These are phyloP conservation scores for Brachypterus glaber DNA, from an alignment of 2,888 invertebrate genomes.

Conservation along the genomic window DNA sequence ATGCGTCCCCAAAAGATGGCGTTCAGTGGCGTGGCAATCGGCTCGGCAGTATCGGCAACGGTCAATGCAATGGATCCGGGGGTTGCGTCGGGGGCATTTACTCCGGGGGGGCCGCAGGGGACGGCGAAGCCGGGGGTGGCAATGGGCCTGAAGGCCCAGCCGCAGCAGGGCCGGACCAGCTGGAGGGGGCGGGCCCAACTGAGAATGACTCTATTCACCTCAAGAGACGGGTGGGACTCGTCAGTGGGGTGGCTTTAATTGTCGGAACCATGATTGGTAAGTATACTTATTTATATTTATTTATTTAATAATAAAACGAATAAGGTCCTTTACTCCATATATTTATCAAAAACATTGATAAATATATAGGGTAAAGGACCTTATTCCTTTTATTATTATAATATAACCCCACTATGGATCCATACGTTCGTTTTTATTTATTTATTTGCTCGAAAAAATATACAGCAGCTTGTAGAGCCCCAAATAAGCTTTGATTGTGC, in stretches of 20 bases:
- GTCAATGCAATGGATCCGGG: slow-evolving; percentile 31
- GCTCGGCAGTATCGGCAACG: slow-evolving; percentile 35
- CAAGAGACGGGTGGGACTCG: slow-evolving; percentile 98
- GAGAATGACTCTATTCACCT: slow-evolving; percentile 96
- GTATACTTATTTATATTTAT: slow-evolving; percentile 23
- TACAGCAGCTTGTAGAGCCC: too few relatives aligned
- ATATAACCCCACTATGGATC: too few relatives aligned
- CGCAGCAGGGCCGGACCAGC: slow-evolving; percentile 51
- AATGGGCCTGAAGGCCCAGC: slow-evolving; percentile 41
- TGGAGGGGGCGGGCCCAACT: slow-evolving; percentile 85
- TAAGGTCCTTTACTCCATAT: too few relatives aligned
- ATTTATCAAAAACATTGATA: too few relatives aligned
- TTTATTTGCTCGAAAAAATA: too few relatives aligned
- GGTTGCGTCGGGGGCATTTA: slow-evolving; percentile 40
- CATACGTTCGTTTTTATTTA: too few relatives aligned
- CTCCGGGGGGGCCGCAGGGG: slow-evolving; percentile 45
- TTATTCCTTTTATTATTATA: too few relatives aligned
- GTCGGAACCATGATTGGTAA: slow-evolving; percentile 96
- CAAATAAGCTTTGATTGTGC: too few relatives aligned
- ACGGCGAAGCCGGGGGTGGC: slow-evolving; percentile 47
- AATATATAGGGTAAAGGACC: too few relatives aligned
- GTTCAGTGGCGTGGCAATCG: slow-evolving; percentile 39
- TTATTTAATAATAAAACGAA: too few relatives aligned
- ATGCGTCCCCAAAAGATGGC: slow-evolving; percentile 40
- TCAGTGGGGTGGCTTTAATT: slow-evolving; percentile 98